Percentiles rank a stretch among this genome's conserved stretches.
phyloP scores from a whole-genome alignment of 2,113 vertebrate genomes.

The Platichthys stellatus region DNA sequence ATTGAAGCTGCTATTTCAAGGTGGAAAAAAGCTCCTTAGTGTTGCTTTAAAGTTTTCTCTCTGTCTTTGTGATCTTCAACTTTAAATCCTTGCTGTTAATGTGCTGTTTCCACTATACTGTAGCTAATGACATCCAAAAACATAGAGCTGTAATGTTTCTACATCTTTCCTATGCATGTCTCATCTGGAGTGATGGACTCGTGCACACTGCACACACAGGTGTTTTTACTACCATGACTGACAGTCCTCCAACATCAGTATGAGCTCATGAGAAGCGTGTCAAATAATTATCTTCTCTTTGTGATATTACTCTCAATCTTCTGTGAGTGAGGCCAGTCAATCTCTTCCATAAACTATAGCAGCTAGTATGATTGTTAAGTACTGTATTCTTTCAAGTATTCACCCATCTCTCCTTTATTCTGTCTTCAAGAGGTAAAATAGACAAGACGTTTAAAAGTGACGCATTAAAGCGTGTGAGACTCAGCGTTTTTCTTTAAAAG shows the following conservation, averaged over 20 bases:
- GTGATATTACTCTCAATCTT: conserved; percentile 36
- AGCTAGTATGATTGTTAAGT: conserved; percentile 42
- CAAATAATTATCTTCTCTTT: not conserved
- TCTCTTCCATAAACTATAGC: conserved; percentile 19
- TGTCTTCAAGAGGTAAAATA: not conserved
- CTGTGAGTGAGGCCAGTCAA: conserved; percentile 53
- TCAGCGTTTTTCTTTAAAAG: conserved; percentile 25
- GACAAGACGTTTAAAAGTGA: conserved; percentile 13
- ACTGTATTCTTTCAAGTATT: conserved; percentile 43
- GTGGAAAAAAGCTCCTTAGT: too few relatives aligned
- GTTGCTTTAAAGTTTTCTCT: too few relatives aligned
- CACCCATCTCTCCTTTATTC: conserved; percentile 1
- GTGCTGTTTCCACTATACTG: not conserved
- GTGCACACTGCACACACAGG: conserved; percentile 1
- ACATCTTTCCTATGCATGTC: conserved; percentile 8
- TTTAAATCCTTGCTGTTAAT: not conserved
- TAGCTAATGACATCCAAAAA: conserved; percentile 26
- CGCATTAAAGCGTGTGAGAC: conserved; percentile 1
- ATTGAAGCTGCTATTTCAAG: too few relatives aligned
- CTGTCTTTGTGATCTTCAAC: conserved; percentile 28
- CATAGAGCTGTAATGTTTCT: conserved; percentile 35
- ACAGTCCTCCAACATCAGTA: conserved; percentile 26
- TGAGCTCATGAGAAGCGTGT: conserved; percentile 25
- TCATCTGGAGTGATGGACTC: not conserved
- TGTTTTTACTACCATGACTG: not conserved